Percentiles rank a stretch among this genome's conserved stretches.
Conservation (phyloP, 2,797 vertebrate species). For the Sebastes matsubarae region DNA sequence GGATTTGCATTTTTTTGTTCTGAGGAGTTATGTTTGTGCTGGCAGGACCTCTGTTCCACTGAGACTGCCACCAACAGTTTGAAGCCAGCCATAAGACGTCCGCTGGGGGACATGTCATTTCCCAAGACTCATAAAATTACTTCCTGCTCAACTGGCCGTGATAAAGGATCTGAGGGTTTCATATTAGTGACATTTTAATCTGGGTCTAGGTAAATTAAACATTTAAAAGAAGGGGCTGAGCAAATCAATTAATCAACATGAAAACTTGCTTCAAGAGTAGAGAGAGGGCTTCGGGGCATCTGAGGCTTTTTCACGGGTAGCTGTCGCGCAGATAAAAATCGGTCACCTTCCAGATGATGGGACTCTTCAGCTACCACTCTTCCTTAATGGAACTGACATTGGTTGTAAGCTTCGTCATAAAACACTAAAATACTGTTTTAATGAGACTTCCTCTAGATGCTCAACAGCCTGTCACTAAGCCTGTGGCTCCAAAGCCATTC, state of each 20-base stretch:
- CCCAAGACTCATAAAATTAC: slow-evolving; percentile 41
- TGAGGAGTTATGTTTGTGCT: slow-evolving; percentile 11
- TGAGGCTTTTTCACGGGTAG: slow-evolving; percentile 6
- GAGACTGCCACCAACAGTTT: slow-evolving; percentile 19
- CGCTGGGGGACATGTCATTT: slow-evolving; percentile 35
- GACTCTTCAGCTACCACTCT: slow-evolving; percentile 44
- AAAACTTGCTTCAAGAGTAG: slow-evolving; percentile 25
- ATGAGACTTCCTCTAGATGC: slow-evolving; percentile 45
- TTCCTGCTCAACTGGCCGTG: slow-evolving; percentile 45
- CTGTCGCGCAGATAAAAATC: slow-evolving; percentile 37
- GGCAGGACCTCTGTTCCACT: slow-evolving; percentile 9
- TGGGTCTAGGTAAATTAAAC: slow-evolving; percentile 58
- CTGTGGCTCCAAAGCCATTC: slow-evolving; percentile 22
- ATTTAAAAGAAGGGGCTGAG: slow-evolving; percentile 44
- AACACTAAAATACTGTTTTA: slow-evolving; percentile 60
- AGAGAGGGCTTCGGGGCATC: not conserved
- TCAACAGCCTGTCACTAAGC: slow-evolving; percentile 58
- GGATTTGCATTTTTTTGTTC: not conserved
- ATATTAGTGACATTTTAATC: slow-evolving; percentile 61
- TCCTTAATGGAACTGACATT: slow-evolving; percentile 42
- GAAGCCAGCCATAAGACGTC: slow-evolving; percentile 9
- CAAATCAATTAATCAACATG: slow-evolving; percentile 55
- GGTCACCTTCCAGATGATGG: slow-evolving; percentile 54
- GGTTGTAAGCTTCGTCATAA: slow-evolving; percentile 53
- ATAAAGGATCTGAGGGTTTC: slow-evolving; percentile 50